These are phyloP conservation scores for Ciconia boyciana DNA, from an alignment of 2,113 vertebrate genomes.

Conservation along the genomic window DNA sequence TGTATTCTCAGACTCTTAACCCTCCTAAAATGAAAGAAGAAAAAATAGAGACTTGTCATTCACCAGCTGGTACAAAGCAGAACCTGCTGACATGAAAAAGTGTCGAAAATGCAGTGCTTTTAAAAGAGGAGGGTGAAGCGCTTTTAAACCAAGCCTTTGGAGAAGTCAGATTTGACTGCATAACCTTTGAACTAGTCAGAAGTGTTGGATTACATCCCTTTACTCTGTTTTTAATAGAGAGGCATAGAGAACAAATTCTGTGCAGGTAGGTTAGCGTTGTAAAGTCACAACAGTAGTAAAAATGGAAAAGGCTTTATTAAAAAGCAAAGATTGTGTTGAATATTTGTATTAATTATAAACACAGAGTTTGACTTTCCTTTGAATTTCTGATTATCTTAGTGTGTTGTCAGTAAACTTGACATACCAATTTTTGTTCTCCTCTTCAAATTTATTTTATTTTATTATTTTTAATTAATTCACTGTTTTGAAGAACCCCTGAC, in stretches of 20 bases:
- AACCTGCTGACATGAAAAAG: slow-evolving; percentile 1
- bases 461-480: background rate
- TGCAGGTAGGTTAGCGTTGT: background rate
- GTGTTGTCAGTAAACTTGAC: background rate
- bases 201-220: background rate
- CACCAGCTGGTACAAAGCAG: background rate
- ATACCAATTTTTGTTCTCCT: background rate
- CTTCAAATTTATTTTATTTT: background rate
- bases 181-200: background rate
- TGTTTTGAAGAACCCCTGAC: background rate
- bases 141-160: slow-evolving; percentile 26
- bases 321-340: background rate
- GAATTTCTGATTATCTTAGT: background rate
- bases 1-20: slow-evolving; percentile 19
- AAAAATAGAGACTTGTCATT: slow-evolving; percentile 30
- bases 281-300: background rate
- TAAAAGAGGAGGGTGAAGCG: background rate
- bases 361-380: background rate
- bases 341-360: background rate
- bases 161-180: background rate
- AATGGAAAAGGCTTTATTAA: background rate
- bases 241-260: background rate
- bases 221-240: background rate
- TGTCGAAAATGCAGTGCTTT: background rate
- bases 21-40: background rate